Evolutionary conservation across 2,888 invertebrate species (phyloP), one percentile per base, ranked within the genome.

Genomic region (Amiota mariae): DNA sequence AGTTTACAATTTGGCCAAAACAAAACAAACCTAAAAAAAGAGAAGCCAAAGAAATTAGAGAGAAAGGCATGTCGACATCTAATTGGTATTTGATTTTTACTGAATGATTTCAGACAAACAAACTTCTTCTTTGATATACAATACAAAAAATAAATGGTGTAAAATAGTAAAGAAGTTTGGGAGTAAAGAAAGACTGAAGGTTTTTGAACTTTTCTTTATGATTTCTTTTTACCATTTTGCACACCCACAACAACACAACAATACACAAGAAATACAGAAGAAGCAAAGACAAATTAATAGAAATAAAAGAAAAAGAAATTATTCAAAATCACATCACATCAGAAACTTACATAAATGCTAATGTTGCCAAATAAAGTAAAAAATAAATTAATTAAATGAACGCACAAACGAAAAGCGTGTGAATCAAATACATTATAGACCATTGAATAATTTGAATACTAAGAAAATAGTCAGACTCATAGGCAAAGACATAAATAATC

Each of bases 31-130:
- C 1, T 1, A 51, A 51, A 51, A 51, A 51, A 4, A 51, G 4
- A 59, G 20, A 18, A 59, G 54, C 54, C 54, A 18, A 36, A 59
- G 24, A 59, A 66, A 66, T 66, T 66, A 66, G 66, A 66, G 36
- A 36, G 66, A 66, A 66, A 66, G 66, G 66, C 66, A 48, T 66
- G 66, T 66, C 15, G 10, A 48, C 66, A 48, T 66, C 66, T 66
- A 66, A 66, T 66, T 66, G 66, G 66, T 48, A 47, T 66, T 66
- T 66, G 66, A 66, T 66, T 48, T 66, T 66, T 66, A 18, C 12
- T 66, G 48, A 48, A 24, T 66, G 66, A 66, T 66, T 48, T 48
- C 48, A 36, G 66, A 6, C 12, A 46, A 1, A 3, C 46, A 9
- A 59, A 24, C n/a, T 9, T 36, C 36, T 36, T 36, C 36, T 36